A percentile compares a stretch with the other conserved stretches of the same genome.
These are phyloP conservation scores for Ammodytes marinus DNA, from an alignment of 2,113 vertebrate species.

Conservation along the genomic window DNA sequence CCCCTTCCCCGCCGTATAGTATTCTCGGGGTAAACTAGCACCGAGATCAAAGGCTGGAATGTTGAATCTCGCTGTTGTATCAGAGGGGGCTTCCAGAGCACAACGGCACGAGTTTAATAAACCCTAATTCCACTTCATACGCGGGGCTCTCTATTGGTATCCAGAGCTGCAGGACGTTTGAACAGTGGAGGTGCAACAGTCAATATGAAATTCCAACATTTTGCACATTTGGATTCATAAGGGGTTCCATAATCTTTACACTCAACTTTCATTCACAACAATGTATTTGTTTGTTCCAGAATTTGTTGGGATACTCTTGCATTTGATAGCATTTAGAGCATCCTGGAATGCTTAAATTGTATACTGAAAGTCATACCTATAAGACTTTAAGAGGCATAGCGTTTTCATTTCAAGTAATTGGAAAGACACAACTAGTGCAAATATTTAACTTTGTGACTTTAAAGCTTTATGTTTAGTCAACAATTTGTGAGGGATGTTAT, in stretches of 20 bases:
- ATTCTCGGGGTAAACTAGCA: conserved; percentile 54
- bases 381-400: too few species aligned
- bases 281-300: background rate
- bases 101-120: conserved; percentile 47
- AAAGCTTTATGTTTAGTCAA: too few species aligned
- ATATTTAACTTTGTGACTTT: too few species aligned
- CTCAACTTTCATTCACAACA: too few species aligned
- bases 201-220: background rate
- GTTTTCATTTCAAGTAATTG: too few species aligned
- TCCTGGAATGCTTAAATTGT: too few species aligned
- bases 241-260: background rate
- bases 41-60: conserved; percentile 76
- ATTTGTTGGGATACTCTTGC: too few species aligned
- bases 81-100: conserved; percentile 54
- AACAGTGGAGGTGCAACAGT: background rate
- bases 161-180: background rate
- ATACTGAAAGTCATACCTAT: too few species aligned
- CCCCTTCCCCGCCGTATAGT: conserved; percentile 53
- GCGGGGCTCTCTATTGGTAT: conserved; percentile 7
- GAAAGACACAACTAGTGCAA: too few species aligned
- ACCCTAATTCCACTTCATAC: conserved; percentile 49
- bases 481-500: too few species aligned
- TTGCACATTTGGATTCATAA: background rate
- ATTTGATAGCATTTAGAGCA: too few species aligned
- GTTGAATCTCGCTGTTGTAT: conserved; percentile 68